Conservation (phyloP, 1,140 invertebrate species). For the Sycophila sp. region DNA sequence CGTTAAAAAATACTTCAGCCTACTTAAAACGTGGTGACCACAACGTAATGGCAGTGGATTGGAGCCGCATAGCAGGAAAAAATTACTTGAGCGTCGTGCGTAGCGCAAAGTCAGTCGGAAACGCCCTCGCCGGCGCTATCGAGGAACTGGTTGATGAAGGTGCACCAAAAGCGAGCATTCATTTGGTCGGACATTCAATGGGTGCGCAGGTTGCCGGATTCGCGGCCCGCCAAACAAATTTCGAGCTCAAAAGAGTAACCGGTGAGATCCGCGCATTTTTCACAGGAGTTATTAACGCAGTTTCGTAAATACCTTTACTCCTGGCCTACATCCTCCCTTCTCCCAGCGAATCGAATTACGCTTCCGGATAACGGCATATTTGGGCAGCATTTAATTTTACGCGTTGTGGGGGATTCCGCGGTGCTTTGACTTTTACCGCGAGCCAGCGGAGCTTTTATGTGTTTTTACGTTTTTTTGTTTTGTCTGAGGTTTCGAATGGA, state of each 20-base stretch:
- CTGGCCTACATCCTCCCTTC: neutral
- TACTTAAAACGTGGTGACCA: conserved; percentile 54
- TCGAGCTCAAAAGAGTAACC: conserved; percentile 52
- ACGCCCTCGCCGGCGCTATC: conserved; percentile 36
- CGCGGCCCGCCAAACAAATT: conserved; percentile 65
- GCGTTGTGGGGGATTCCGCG: no score
- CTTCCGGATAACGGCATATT: neutral
- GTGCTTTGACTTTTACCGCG: no score
- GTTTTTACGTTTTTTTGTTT: no score
- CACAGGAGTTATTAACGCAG: no score
- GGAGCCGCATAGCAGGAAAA: conserved; percentile 69
- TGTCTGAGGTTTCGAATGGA: no score
- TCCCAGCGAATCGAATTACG: neutral
- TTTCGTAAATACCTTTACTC: neutral
- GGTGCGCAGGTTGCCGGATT: conserved; percentile 80
- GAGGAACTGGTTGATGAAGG: conserved; percentile 46
- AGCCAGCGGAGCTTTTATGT: no score
- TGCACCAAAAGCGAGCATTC: conserved; percentile 64
- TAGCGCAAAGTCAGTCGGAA: conserved; percentile 65
- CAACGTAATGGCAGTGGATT: conserved; percentile 69
- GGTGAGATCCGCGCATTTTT: no score
- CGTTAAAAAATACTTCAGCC: conserved; percentile 48
- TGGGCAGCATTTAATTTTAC: no score
- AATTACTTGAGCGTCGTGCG: conserved; percentile 69
- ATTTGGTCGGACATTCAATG: conserved; percentile 80